phyloP scores from a whole-genome alignment of 2,888 invertebrate species.

The Electrophaes corylata region DNA sequence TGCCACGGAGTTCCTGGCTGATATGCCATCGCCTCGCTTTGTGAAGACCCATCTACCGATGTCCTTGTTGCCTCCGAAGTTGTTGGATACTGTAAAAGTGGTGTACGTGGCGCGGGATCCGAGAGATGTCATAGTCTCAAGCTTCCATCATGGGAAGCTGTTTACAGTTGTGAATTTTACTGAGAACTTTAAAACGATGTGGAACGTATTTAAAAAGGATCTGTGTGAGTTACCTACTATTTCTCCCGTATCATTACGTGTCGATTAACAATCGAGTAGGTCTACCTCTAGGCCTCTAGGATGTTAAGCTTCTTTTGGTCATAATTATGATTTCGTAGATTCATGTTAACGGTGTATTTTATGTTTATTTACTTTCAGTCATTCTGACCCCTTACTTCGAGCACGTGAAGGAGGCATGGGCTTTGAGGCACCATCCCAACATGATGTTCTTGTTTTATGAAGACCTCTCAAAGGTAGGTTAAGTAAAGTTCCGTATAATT shows the following conservation, averaged over 20 bases:
- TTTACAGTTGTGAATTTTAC: conserved; percentile 79
- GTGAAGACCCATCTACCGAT: conserved; percentile 87
- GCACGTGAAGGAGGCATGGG: conserved; percentile 89
- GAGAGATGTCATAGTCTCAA: conserved; percentile 91
- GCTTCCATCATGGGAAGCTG: conserved; percentile 86
- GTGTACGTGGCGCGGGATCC: conserved; percentile 92
- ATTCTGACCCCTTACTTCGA: conserved; percentile 87
- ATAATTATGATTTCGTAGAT: no score
- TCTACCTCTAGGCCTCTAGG: no score
- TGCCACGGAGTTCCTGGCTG: conserved; percentile 28
- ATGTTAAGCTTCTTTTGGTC: no score
- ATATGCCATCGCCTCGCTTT: conserved; percentile 56
- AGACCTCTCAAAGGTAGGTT: conserved; percentile 85
- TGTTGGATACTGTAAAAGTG: conserved; percentile 80
- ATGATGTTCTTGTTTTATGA: conserved; percentile 90
- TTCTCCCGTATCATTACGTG: no score
- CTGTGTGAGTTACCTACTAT: conserved; percentile 82
- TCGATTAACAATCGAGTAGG: no score
- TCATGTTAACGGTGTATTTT: no score
- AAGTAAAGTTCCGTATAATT: no score
- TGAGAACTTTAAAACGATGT: conserved; percentile 85
- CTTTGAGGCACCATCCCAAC: conserved; percentile 84
- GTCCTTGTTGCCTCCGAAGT: conserved; percentile 85
- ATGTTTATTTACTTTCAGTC: conserved; percentile 16
- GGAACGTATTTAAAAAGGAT: conserved; percentile 85